Evolutionary conservation across 1,140 invertebrate species (phyloP).

Genomic region (Anoplophora glabripennis): DNA sequence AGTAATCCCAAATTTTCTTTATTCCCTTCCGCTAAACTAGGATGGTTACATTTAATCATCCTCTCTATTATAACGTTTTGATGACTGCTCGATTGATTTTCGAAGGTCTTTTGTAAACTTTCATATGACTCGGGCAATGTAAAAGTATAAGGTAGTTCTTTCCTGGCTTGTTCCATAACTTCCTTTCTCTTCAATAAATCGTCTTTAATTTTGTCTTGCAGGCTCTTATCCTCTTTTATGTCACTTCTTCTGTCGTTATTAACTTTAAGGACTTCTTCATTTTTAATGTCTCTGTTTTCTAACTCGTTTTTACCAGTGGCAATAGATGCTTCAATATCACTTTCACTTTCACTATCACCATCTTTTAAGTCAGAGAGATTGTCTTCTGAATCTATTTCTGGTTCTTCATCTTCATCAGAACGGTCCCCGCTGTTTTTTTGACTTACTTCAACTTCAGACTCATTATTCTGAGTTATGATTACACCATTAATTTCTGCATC

Average conservation of each 20-base stretch:
- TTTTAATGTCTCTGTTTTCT: slow-evolving; percentile 22
- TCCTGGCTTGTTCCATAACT: slow-evolving; percentile 59
- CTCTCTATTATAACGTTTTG: slow-evolving; percentile 73
- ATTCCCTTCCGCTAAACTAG: slow-evolving; percentile 70
- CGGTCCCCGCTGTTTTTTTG: slow-evolving; percentile 43
- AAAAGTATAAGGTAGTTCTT: slow-evolving; percentile 71
- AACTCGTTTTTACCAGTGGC: slow-evolving; percentile 31
- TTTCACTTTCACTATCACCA: slow-evolving; percentile 43
- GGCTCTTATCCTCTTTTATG: slow-evolving; percentile 13
- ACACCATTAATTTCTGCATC: slow-evolving; percentile 36
- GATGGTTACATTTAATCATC: slow-evolving; percentile 83
- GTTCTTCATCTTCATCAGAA: slow-evolving; percentile 41
- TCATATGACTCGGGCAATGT: slow-evolving; percentile 65
- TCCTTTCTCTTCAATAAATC: slow-evolving; percentile 51
- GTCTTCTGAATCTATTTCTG: slow-evolving; percentile 43
- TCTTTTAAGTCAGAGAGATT: slow-evolving; percentile 44
- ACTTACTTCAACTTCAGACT: slow-evolving; percentile 38
- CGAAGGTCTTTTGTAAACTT: slow-evolving; percentile 63
- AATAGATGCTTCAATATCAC: slow-evolving; percentile 44
- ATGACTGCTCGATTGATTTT: slow-evolving; percentile 58
- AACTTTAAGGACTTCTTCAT: neutral
- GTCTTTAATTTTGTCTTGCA: slow-evolving; percentile 30
- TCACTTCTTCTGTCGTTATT: slow-evolving; percentile 18
- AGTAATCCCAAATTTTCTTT: slow-evolving; percentile 71
- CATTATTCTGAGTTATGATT: slow-evolving; percentile 32